phyloP scores from a whole-genome alignment of 1,140 invertebrate species.

The Pogonomyrmex barbatus region DNA sequence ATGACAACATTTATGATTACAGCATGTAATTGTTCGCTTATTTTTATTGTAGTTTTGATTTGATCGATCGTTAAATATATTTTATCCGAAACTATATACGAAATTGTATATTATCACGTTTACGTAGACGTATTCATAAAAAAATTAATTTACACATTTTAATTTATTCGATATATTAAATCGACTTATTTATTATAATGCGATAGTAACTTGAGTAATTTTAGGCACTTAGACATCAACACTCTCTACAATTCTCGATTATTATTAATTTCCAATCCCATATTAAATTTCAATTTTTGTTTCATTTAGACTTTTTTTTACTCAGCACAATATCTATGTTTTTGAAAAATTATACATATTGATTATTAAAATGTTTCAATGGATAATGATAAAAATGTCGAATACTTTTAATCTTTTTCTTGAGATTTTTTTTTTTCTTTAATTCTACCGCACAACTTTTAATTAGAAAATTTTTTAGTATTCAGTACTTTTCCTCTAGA shows the following conservation, averaged over 20 bases:
- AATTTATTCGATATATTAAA: neutral
- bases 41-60: slow-evolving; percentile 28
- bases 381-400: neutral
- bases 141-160: slow-evolving; percentile 47
- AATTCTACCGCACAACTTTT: neutral
- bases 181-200: slow-evolving; percentile 22
- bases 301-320: neutral
- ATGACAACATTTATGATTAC: slow-evolving; percentile 70
- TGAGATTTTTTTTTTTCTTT: neutral
- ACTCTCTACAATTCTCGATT: neutral
- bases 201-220: slow-evolving; percentile 49
- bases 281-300: neutral
- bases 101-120: slow-evolving; percentile 33
- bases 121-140: slow-evolving; percentile 38
- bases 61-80: slow-evolving; percentile 50
- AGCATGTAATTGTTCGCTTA: slow-evolving; percentile 31
- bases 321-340: neutral
- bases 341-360: neutral
- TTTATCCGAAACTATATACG: slow-evolving; percentile 52
- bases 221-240: slow-evolving; percentile 56
- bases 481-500: neutral
- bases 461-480: neutral
- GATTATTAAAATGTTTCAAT: neutral
- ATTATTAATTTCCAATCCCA: neutral
- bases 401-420: neutral